phyloP scores from a whole-genome alignment of 2,888 invertebrate species.

The Pachycephus smyrnensis region DNA sequence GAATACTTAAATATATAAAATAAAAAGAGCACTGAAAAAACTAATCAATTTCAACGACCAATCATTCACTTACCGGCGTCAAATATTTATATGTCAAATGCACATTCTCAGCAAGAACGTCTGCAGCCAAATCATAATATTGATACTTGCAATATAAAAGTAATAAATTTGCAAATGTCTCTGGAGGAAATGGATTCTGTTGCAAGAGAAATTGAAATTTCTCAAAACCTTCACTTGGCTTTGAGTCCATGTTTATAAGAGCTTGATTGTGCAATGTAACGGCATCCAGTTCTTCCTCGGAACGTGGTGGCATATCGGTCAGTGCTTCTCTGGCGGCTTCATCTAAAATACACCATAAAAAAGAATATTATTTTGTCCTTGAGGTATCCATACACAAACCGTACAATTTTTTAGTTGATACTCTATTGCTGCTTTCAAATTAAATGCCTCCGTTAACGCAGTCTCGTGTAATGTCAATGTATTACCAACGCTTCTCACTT shows the following conservation, averaged over 20 bases:
- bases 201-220: slow-evolving; percentile 93
- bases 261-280: slow-evolving; percentile 98
- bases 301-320: slow-evolving; percentile 91
- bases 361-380: slow-evolving; percentile 9
- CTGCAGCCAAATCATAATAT: slow-evolving; percentile 97
- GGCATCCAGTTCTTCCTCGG: slow-evolving; percentile 97
- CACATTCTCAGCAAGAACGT: slow-evolving; percentile 96
- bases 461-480: slow-evolving; percentile 94
- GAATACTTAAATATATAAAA: neutral
- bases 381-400: slow-evolving; percentile 3
- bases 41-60: neutral
- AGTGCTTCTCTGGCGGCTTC: slow-evolving; percentile 89
- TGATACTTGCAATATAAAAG: slow-evolving; percentile 97
- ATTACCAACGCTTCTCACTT: slow-evolving; percentile 96
- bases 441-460: slow-evolving; percentile 97
- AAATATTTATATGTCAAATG: slow-evolving; percentile 96
- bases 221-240: slow-evolving; percentile 94
- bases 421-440: slow-evolving; percentile 98
- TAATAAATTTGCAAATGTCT: slow-evolving; percentile 96
- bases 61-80: slow-evolving; percentile 76
- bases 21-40: neutral
- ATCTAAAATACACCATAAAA: slow-evolving; percentile 65
- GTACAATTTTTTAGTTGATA: slow-evolving; percentile 89
- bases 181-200: slow-evolving; percentile 96
- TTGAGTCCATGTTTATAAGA: slow-evolving; percentile 87